phyloP scores from a whole-genome alignment of 1,140 invertebrate genomes.

The Brachionus rotundiformis region DNA sequence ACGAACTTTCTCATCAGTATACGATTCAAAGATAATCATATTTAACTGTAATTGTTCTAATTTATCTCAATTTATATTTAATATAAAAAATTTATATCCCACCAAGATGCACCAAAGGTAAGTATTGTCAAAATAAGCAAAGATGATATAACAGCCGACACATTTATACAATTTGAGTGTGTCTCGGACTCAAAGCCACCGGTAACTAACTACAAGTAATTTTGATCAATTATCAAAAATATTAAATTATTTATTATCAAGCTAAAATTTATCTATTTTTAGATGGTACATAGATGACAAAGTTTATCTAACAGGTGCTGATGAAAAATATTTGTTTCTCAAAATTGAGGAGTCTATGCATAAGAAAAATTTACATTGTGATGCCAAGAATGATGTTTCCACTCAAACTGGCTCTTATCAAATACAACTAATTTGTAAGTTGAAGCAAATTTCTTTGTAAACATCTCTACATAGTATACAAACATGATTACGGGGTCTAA shows the following conservation, averaged over 20 bases:
- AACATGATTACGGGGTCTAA: no score
- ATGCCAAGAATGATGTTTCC: constrained; percentile 51
- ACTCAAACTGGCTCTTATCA: constrained; percentile 36
- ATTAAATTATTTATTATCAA: no score
- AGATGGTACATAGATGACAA: constrained; percentile 49
- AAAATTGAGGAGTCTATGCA: constrained; percentile 42
- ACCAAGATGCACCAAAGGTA: constrained; percentile 50
- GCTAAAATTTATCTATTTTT: not conserved
- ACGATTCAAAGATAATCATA: constrained; percentile 38
- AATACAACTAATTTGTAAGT: constrained; percentile 31
- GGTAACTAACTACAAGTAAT: constrained; percentile 26
- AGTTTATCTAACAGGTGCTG: not conserved
- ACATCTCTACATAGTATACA: no score
- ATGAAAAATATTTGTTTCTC: constrained; percentile 24
- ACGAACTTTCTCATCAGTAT: not conserved
- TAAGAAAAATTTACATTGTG: constrained; percentile 37
- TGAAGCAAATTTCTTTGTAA: no score
- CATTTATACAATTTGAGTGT: constrained; percentile 43
- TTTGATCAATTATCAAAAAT: not conserved
- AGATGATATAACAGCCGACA: not conserved
- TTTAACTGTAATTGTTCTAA: no score
- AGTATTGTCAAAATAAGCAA: constrained; percentile 16
- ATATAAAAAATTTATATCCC: no score
- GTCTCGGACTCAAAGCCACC: constrained; percentile 37
- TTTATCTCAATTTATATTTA: no score